phyloP scores from a whole-genome alignment of 2,113 vertebrate species.

The Nettapus auritus region DNA sequence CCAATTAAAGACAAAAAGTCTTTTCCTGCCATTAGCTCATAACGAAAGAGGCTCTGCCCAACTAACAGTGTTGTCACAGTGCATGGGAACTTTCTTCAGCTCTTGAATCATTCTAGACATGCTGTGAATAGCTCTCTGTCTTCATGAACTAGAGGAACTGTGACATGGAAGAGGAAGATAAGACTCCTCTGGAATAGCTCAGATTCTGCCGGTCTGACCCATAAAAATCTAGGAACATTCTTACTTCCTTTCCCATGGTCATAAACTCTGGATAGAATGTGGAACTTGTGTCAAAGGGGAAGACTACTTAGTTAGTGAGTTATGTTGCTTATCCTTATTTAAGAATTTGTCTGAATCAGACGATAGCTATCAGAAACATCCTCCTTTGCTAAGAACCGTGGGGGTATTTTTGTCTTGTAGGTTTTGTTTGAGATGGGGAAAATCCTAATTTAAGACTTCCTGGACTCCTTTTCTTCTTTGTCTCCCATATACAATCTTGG shows the following conservation, averaged over 20 bases:
- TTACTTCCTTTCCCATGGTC: constrained; percentile 67
- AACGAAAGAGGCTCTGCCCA: not conserved
- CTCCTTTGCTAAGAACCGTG: not conserved
- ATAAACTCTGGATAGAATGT: constrained; percentile 62
- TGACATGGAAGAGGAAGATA: constrained; percentile 24
- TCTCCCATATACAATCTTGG: not conserved
- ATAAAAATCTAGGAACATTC: constrained; percentile 46
- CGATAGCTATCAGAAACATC: constrained; percentile 40
- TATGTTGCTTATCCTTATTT: constrained; percentile 58
- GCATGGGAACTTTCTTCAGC: not conserved
- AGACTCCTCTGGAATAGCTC: constrained; percentile 44
- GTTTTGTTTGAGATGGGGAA: not conserved
- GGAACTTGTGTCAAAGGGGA: constrained; percentile 44
- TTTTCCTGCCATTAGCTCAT: not conserved
- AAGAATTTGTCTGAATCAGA: constrained; percentile 63
- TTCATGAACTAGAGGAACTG: not conserved
- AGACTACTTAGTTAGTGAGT: constrained; percentile 37
- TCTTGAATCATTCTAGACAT: constrained; percentile 45
- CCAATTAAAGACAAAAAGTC: not conserved
- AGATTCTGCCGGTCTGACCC: constrained; percentile 29
- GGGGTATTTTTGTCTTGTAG: not conserved
- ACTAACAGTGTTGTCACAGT: not conserved
- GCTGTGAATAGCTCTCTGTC: not conserved
- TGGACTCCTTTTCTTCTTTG: not conserved
- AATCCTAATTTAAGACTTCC: constrained; percentile 50